Conservation (phyloP, 2,113 vertebrate genomes). For the Sturnira hondurensis region DNA sequence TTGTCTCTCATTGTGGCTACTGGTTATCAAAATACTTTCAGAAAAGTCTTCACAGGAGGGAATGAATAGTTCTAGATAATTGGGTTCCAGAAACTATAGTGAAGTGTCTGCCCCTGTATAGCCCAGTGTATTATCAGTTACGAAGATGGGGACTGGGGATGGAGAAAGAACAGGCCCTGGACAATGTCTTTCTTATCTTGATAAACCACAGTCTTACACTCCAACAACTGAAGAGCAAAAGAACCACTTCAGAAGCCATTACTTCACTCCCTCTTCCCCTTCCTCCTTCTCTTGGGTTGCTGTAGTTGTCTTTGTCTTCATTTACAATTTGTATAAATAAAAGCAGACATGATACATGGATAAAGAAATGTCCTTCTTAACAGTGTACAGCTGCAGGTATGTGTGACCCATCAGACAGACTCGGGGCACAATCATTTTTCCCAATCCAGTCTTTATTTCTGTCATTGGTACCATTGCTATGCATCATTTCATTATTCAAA, state of each 20-base stretch:
- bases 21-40: neutral
- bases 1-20: neutral
- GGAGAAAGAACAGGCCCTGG: neutral
- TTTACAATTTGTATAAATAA: neutral
- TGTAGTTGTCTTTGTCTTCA: neutral
- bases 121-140: neutral
- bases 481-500: neutral
- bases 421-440: neutral
- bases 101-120: neutral
- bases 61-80: neutral
- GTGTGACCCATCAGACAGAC: neutral
- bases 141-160: rapidly evolving
- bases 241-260: neutral
- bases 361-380: neutral
- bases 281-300: rapidly evolving
- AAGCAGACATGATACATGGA: neutral
- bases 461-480: neutral
- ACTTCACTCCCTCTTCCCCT: neutral
- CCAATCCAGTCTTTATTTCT: neutral
- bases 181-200: neutral
- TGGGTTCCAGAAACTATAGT: neutral
- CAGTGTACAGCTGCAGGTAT: neutral
- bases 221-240: neutral
- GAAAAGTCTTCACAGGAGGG: neutral
- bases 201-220: neutral